Base-by-base conservation (phyloP, 2,888 invertebrate genomes). In the Meliscaeva auricollis region DNA sequence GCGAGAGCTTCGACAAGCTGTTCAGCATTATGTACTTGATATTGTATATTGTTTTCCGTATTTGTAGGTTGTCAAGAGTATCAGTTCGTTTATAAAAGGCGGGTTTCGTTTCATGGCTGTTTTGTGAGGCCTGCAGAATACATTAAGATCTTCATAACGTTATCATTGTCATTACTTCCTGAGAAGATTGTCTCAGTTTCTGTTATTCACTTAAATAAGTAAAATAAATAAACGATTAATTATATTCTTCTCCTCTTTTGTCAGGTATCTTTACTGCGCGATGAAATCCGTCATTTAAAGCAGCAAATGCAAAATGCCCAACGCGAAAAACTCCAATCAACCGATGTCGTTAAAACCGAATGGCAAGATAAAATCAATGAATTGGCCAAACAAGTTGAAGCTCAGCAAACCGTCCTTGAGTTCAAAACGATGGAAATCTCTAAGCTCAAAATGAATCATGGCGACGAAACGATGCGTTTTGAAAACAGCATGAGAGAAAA, bases 201-300 rank as follows among this genome's bases (percentile, higher is more conserved):
- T n/a, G n/a, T n/a, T n/a, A n/a, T n/a, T n/a, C n/a, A n/a, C n/a
- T n/a, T n/a, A n/a, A n/a, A n/a, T n/a, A n/a, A n/a, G n/a, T n/a
- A n/a, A n/a, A n/a, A n/a, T n/a, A n/a, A n/a, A n/a, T n/a, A n/a
- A n/a, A n/a, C n/a, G n/a, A n/a, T n/a, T n/a, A n/a, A n/a, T n/a
- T n/a, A n/a, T 15, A 8, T n/a, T 26, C 22, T 5, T 1, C n/a
- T 17, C 48, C 1, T 11, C 41, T 8, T 77, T 54, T 4, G n/a
- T 9, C 26, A 90, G 90, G 87, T 89, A 13, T 88, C 89, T 5
- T 62, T 91, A 48, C 88, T 91, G 2, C 91, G 91, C 1, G 90
- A 91, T 80, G 91, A 91, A 62, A 87, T 91, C 13, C 90, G 89
- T 3, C 89, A 91, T 56, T 80, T 90, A n/a, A 90, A 90, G 22